A percentile compares a stretch with the other conserved stretches of the same genome.
Conservation (phyloP, 2,888 invertebrate species). For the Drosophila rubida region DNA sequence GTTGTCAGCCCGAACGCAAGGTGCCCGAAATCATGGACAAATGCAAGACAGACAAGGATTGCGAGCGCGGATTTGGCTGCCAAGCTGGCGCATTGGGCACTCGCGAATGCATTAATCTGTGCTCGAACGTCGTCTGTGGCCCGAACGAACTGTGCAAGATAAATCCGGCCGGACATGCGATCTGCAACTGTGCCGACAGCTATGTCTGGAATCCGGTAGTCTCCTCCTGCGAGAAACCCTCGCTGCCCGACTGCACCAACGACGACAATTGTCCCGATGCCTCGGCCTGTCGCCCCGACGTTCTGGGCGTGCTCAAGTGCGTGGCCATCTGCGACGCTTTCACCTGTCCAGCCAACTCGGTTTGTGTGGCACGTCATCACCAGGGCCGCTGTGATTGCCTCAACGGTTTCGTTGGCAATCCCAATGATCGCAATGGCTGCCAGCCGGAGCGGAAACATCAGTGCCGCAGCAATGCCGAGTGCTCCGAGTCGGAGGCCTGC, state of each 20-base stretch:
- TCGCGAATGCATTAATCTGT: constrained; percentile 91
- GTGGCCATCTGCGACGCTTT: constrained; percentile 91
- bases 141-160: constrained; percentile 92
- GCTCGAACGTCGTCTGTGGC: constrained; percentile 92
- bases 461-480: constrained; percentile 92
- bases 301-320: constrained; percentile 94
- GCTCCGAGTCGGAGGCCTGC: constrained; percentile 93
- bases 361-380: constrained; percentile 91
- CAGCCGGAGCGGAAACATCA: constrained; percentile 89
- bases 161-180: constrained; percentile 88
- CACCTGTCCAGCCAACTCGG: constrained; percentile 93
- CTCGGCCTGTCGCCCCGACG: constrained; percentile 92
- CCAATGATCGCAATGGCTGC: constrained; percentile 95
- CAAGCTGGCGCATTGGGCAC: constrained; percentile 87
- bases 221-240: constrained; percentile 93
- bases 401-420: constrained; percentile 93
- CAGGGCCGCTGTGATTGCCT: constrained; percentile 93
- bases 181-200: constrained; percentile 91
- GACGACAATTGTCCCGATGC: constrained; percentile 90
- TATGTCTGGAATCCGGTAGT: constrained; percentile 93
- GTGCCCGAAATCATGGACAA: constrained; percentile 86
- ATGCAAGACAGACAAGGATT: constrained; percentile 90
- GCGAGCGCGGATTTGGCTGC: constrained; percentile 90
- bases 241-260: constrained; percentile 91
- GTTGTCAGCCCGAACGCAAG: constrained; percentile 91